phyloP scores from a whole-genome alignment of 2,888 invertebrate genomes.

The Icerya purchasi region DNA sequence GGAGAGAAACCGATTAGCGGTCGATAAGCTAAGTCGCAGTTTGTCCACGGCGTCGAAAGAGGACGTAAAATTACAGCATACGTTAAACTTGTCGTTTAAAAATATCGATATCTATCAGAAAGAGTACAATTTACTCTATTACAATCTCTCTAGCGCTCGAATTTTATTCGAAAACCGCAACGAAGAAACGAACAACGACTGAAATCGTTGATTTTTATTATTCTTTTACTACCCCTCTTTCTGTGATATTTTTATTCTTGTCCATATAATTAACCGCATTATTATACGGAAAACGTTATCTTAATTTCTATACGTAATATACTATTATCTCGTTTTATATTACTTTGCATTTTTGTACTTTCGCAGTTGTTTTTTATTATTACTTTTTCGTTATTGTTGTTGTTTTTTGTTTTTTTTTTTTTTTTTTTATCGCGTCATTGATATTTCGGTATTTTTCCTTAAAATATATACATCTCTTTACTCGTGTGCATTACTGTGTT shows the following conservation, averaged over 20 bases:
- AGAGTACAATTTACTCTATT: constrained; percentile 77
- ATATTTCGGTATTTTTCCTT: background rate
- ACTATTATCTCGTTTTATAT: no score
- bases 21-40: constrained; percentile 27
- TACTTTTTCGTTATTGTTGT: background rate
- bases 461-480: background rate
- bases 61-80: constrained; percentile 81
- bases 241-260: background rate
- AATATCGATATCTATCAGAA: constrained; percentile 46
- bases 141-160: constrained; percentile 78
- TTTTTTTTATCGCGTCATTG: background rate
- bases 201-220: no score
- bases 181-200: background rate
- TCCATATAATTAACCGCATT: background rate
- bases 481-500: background rate
- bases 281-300: background rate
- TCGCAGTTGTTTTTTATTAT: background rate
- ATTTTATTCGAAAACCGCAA: constrained; percentile 51
- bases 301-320: no score
- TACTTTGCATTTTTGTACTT: background rate
- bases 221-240: no score
- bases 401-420: background rate
- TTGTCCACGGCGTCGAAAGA: constrained; percentile 26
- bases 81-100: constrained; percentile 68
- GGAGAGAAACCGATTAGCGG: constrained; percentile 45